Base-by-base conservation (phyloP, 1,140 invertebrate species). In the Periplaneta americana region DNA sequence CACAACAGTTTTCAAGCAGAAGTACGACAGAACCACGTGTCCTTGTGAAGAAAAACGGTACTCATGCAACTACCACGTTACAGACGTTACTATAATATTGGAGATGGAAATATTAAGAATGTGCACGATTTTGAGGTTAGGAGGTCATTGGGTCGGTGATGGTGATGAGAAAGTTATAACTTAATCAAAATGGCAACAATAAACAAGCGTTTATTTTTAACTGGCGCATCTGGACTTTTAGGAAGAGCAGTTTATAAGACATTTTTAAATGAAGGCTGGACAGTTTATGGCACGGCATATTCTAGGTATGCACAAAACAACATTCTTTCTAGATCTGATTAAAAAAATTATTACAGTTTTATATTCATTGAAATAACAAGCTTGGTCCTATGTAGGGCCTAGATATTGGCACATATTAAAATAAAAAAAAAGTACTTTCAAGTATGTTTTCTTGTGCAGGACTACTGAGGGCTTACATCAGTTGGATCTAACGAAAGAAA, bases 201-300 rank as follows among this genome's bases (percentile, higher is more conserved):
- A 36, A 13, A 39, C 17, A 78, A 36, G 37, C 34, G 28, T 36
- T 31, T 88, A 13, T 83, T 91, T 34, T 85, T 91, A 10, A 91
- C 90, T 74, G 90, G 90, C 37, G 90, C 89, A 3, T 91, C 90
- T 9, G 90, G 90, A 2, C 82, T 91, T 17, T 85, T 91, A 17
- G 91, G 91, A 1, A 84, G 90, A 83, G 86, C 88, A 31, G 81
- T 91, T 11, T 81, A 86, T 18, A 83, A 84, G 75, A 84, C 85
- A 36, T 90, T 90, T 84, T 78, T 78, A 32, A 78, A 84, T 66
- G 39, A 82, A 34, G 85, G 83, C 13, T 91, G 88, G 88, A 82
- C 84, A 35, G 85, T 87, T 11, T 83, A 87, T 28, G 90, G 90
- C 8, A 85, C 87, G n/a, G 89, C 89, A 57, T 89, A 87, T 80